Conservation (phyloP, 35 echinoderm and acorn worm species). For the Hemicentrotus pulcherrimus region DNA sequence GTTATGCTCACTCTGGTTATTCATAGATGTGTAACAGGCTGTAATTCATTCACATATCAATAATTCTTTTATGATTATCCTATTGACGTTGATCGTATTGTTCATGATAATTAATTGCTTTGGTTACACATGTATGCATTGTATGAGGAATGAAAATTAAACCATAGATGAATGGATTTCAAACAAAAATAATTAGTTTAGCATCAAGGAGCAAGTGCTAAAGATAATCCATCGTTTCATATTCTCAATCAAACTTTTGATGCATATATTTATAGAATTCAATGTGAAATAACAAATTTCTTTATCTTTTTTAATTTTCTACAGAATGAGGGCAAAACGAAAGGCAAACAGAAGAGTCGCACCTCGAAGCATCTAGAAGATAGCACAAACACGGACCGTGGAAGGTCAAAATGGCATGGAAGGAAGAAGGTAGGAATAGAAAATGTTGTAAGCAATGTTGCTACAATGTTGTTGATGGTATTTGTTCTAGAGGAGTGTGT, state of each 20-base stretch:
- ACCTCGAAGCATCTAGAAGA: slow-evolving; percentile 47
- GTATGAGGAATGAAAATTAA: too few relatives aligned
- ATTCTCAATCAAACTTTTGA: not conserved
- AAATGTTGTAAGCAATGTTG: not conserved
- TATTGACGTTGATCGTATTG: too few relatives aligned
- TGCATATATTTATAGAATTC: not conserved
- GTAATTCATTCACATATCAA: too few relatives aligned
- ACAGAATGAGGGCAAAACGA: slow-evolving; percentile 59
- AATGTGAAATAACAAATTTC: not conserved
- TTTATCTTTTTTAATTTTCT: not conserved
- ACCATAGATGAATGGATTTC: too few relatives aligned
- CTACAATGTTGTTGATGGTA: not conserved
- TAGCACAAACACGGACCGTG: slow-evolving; percentile 55
- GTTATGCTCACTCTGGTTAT: too few relatives aligned
- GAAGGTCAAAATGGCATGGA: slow-evolving; percentile 38
- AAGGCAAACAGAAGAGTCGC: slow-evolving; percentile 48
- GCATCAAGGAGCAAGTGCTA: too few relatives aligned
- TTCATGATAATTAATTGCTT: too few relatives aligned
- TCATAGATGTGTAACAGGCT: too few relatives aligned
- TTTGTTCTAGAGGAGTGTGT: not conserved
- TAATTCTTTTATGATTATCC: too few relatives aligned
- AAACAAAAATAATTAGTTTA: too few relatives aligned
- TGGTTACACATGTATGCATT: too few relatives aligned
- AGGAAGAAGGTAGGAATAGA: slow-evolving; percentile 51
- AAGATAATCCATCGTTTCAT: not conserved